Percentiles rank a stretch among this genome's conserved stretches.
Conservation (phyloP, 2,888 invertebrate species). For the Diachrysia chrysitis region DNA sequence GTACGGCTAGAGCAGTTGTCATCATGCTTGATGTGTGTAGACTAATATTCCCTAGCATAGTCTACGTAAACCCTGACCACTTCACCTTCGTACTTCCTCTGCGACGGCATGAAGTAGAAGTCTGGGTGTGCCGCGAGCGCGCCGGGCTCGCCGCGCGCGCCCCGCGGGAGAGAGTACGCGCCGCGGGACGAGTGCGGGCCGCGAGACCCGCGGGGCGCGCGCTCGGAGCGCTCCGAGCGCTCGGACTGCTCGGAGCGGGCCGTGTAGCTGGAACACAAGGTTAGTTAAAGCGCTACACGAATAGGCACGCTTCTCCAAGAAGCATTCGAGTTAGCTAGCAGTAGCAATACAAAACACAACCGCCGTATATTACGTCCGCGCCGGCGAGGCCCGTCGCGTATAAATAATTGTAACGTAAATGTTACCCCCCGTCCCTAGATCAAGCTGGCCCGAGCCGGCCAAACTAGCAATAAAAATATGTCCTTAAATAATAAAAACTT, state of each 20-base stretch:
- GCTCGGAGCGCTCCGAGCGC: neutral
- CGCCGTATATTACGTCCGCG: too few relatives aligned
- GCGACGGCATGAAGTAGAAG: slow-evolving; percentile 98
- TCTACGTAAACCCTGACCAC: slow-evolving; percentile 77
- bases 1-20: too few relatives aligned
- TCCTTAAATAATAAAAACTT: too few relatives aligned
- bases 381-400: too few relatives aligned
- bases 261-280: neutral
- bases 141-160: slow-evolving; percentile 81
- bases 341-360: too few relatives aligned
- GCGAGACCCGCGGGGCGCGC: slow-evolving; percentile 65
- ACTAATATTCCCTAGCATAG: slow-evolving; percentile 50
- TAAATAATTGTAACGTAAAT: too few relatives aligned
- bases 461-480: too few relatives aligned
- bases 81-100: slow-evolving; percentile 97
- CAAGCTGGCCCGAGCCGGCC: too few relatives aligned
- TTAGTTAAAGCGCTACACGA: neutral
- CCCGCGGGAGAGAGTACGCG: slow-evolving; percentile 93
- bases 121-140: slow-evolving; percentile 91
- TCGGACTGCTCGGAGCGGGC: neutral
- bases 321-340: too few relatives aligned
- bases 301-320: too few relatives aligned
- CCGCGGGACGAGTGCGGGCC: slow-evolving; percentile 90
- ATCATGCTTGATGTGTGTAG: too few relatives aligned
- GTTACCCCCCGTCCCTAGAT: too few relatives aligned